phyloP scores from a whole-genome alignment of 2,888 invertebrate genomes.

The Lycaena phlaeas region DNA sequence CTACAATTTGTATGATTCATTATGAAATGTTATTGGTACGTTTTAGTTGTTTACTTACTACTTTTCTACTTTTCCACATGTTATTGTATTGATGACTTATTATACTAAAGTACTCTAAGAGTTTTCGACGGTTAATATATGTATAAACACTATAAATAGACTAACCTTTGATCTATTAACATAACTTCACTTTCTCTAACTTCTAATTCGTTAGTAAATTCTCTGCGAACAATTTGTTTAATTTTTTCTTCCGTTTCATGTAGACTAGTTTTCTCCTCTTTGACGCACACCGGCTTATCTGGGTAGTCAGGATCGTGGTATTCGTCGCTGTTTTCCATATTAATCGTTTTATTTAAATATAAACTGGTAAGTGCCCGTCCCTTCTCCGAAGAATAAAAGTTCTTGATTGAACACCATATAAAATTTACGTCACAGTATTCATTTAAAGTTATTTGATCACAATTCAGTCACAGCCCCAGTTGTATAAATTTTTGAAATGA shows the following conservation, averaged over 20 bases:
- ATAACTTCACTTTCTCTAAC: conserved; percentile 80
- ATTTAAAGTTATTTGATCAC: conserved; percentile 22
- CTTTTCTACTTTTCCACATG: too few species aligned
- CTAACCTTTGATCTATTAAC: conserved; percentile 77
- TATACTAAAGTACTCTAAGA: too few species aligned
- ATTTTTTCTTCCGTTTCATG: conserved; percentile 65
- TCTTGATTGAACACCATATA: conserved; percentile 14
- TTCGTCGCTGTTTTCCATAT: conserved; percentile 61
- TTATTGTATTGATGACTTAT: too few species aligned
- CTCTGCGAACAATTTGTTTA: conserved; percentile 76
- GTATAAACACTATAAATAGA: conserved; percentile 16
- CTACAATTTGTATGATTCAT: too few species aligned
- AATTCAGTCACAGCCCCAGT: conserved; percentile 16
- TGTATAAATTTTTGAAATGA: neutral
- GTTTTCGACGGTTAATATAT: too few species aligned
- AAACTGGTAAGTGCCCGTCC: conserved; percentile 36
- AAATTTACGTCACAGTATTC: conserved; percentile 22
- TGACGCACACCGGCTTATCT: conserved; percentile 32
- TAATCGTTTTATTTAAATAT: conserved; percentile 19
- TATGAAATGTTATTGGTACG: too few species aligned
- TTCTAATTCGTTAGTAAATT: conserved; percentile 81
- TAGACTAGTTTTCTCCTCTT: conserved; percentile 31
- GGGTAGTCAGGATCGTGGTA: conserved; percentile 76
- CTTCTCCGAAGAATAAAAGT: conserved; percentile 12
- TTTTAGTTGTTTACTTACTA: too few species aligned